phyloP scores from a whole-genome alignment of 2,797 vertebrate genomes.

The Ctenopoma kingsleyae region DNA sequence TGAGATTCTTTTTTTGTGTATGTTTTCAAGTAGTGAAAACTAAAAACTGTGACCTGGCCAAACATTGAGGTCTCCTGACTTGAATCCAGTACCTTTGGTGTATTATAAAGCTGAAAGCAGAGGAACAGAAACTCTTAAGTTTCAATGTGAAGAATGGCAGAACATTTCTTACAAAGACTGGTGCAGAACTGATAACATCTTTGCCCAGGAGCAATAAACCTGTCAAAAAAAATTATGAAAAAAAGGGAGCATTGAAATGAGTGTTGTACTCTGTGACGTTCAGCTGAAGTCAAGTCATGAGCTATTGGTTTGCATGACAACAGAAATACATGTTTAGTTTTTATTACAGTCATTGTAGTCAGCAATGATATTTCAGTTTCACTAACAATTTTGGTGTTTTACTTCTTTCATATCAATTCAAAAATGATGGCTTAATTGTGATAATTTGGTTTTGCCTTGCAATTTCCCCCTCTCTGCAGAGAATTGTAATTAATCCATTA shows the following conservation, averaged over 20 bases:
- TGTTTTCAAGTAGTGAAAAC: not conserved
- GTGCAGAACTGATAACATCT: not conserved
- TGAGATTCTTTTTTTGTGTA: not conserved
- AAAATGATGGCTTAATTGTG: constrained; percentile 74
- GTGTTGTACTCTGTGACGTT: not conserved
- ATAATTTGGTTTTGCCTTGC: constrained; percentile 57
- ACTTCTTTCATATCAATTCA: constrained; percentile 64
- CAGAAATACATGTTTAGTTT: constrained; percentile 14
- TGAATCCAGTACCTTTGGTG: not conserved
- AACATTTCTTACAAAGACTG: not conserved
- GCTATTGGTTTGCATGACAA: constrained; percentile 21
- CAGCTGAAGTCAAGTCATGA: constrained; percentile 3
- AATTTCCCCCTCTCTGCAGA: constrained; percentile 39
- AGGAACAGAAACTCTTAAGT: not conserved
- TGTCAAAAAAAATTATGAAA: not conserved
- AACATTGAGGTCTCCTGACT: not conserved
- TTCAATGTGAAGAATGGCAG: not conserved
- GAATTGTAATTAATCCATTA: constrained; percentile 77
- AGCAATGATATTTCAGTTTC: constrained; percentile 11
- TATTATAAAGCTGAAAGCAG: not conserved
- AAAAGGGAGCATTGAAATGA: too few relatives aligned
- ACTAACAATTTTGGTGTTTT: constrained; percentile 27
- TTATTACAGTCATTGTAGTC: constrained; percentile 13
- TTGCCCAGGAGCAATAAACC: not conserved
- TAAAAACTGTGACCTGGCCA: not conserved